Evolutionary conservation across 2,888 invertebrate species (phyloP).

Genomic region (Coecobrya sp.): DNA sequence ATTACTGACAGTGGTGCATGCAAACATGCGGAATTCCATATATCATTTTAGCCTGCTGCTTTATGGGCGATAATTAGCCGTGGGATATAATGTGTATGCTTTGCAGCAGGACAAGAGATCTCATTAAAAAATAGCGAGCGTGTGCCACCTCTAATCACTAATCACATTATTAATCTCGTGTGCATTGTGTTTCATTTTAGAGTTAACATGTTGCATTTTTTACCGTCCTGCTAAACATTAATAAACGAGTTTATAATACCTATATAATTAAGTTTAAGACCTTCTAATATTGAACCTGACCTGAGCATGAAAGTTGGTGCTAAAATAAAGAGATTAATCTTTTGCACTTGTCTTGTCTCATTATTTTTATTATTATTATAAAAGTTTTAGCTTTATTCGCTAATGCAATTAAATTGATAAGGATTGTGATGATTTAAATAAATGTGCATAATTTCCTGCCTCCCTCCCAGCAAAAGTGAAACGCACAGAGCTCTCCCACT

Average conservation of each 20-base stretch:
- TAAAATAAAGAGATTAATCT: slow-evolving; percentile 2
- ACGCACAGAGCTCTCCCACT: slow-evolving; percentile 10
- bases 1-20: neutral
- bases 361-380: neutral
- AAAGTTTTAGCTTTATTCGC: neutral
- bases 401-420: neutral
- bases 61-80: slow-evolving; percentile 2
- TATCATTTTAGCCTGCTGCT: slow-evolving; percentile 1
- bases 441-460: slow-evolving; percentile 62
- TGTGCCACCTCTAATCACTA: slow-evolving; percentile 29
- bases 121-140: neutral
- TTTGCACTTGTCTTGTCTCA: neutral
- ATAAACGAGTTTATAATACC: neutral
- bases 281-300: too few relatives aligned
- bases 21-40: slow-evolving; percentile 12
- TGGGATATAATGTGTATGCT: neutral
- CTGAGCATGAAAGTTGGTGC: too few relatives aligned
- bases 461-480: slow-evolving; percentile 39
- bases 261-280: too few relatives aligned
- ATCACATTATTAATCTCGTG: neutral
- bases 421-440: slow-evolving; percentile 17
- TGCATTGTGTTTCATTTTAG: slow-evolving; percentile 1
- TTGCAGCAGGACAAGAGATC: neutral
- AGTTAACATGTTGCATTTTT: neutral
- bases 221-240: neutral